Percentiles rank a stretch among this genome's conserved stretches.
These are phyloP conservation scores for Drosophila putrida DNA, from an alignment of 2,888 invertebrate species.

Conservation along the genomic window DNA sequence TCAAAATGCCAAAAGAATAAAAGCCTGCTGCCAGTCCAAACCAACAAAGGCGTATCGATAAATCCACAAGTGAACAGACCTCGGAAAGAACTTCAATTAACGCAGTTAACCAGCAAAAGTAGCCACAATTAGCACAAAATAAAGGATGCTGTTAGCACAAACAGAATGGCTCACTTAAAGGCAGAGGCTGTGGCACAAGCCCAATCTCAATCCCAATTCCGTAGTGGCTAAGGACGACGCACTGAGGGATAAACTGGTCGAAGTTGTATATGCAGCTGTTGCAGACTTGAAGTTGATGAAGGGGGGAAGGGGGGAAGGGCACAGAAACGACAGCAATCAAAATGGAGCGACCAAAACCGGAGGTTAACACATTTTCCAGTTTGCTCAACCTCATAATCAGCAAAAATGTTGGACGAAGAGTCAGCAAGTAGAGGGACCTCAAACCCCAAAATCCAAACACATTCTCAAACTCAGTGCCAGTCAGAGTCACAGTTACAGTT, in stretches of 20 bases:
- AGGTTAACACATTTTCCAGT: slow-evolving; percentile 65
- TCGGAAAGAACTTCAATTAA: slow-evolving; percentile 65
- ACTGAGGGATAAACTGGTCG: slow-evolving; percentile 25
- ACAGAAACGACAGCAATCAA: slow-evolving; percentile 41
- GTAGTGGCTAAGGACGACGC: slow-evolving; percentile 9
- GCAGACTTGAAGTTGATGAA: neutral
- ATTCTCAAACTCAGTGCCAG: slow-evolving; percentile 13
- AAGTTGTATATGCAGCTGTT: slow-evolving; percentile 1
- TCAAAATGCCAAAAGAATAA: slow-evolving; percentile 9
- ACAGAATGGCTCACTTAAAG: slow-evolving; percentile 51
- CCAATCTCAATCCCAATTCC: slow-evolving; percentile 14
- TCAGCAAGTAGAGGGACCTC: slow-evolving; percentile 9
- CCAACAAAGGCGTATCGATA: slow-evolving; percentile 34
- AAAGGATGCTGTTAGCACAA: slow-evolving; percentile 34
- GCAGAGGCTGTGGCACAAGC: neutral
- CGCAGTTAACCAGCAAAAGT: slow-evolving; percentile 58
- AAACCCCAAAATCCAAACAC: slow-evolving; percentile 2
- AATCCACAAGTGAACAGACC: slow-evolving; percentile 22
- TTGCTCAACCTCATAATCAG: slow-evolving; percentile 69
- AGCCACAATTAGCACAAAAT: slow-evolving; percentile 73
- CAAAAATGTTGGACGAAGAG: slow-evolving; percentile 48
- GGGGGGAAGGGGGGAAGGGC: too few species aligned
- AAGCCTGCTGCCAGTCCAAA: neutral
- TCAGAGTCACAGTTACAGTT: slow-evolving; percentile 26
- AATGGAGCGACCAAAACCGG: slow-evolving; percentile 54